Percentiles rank a stretch among this genome's conserved stretches.
phyloP scores from a whole-genome alignment of 1,140 invertebrate species.

The Lutraria rhynchaena region DNA sequence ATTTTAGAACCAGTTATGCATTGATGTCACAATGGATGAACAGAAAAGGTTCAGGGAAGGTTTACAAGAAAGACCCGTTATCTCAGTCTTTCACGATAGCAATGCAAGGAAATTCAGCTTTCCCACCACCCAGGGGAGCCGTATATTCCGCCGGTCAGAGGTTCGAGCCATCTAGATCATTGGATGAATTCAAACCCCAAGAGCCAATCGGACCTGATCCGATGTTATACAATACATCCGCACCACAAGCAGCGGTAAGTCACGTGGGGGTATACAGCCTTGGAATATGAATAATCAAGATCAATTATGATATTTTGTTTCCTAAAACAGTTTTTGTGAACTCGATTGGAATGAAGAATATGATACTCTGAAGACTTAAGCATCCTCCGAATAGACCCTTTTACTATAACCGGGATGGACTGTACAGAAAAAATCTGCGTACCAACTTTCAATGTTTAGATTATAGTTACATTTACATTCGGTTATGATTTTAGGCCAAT shows the following conservation, averaged over 20 bases:
- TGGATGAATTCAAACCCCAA: conserved; percentile 1
- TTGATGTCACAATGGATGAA: conserved; percentile 61
- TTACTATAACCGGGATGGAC: no score
- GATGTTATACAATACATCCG: conserved; percentile 29
- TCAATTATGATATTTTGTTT: no score
- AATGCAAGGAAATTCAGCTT: conserved; percentile 58
- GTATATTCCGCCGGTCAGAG: conserved; percentile 11
- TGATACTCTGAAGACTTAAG: no score
- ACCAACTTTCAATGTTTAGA: no score
- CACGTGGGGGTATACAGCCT: no score
- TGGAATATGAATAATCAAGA: no score
- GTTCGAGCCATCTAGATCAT: conserved; percentile 12
- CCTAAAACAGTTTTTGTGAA: no score
- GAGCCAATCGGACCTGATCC: conserved; percentile 19
- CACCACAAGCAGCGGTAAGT: conserved; percentile 41
- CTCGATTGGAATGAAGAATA: no score
- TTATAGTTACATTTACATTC: no score
- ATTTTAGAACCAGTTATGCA: conserved; percentile 52
- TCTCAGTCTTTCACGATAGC: conserved; percentile 51
- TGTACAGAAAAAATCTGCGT: no score
- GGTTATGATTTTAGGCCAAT: no score
- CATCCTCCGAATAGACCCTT: no score
- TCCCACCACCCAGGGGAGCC: conserved; percentile 25
- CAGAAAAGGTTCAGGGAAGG: conserved; percentile 37
- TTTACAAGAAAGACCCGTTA: conserved; percentile 44